A percentile compares a stretch with the other conserved stretches of the same genome.
Evolutionary conservation across 2,797 vertebrate species (phyloP).

Genomic region (Stomatorhinus walkeri): DNA sequence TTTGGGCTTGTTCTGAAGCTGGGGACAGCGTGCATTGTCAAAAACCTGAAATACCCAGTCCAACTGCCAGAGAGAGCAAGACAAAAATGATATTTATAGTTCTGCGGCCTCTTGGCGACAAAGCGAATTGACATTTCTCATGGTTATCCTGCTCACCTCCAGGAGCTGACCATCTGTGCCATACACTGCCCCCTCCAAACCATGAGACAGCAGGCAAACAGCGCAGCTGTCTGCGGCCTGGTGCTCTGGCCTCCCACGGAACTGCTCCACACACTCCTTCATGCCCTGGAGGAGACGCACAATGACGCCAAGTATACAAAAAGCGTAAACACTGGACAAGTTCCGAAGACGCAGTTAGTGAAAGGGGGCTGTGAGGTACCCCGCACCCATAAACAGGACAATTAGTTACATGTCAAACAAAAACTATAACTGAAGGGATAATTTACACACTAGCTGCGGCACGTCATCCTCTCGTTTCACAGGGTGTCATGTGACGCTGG

Average conservation of each 20-base stretch:
- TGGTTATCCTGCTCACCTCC: constrained; percentile 59
- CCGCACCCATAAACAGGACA: background rate
- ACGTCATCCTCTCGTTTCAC: background rate
- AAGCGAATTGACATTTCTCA: background rate
- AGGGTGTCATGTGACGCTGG: background rate
- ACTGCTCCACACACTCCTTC: constrained; percentile 67
- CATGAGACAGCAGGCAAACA: constrained; percentile 87
- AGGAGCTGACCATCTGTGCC: constrained; percentile 82
- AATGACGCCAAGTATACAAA: background rate
- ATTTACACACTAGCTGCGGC: background rate
- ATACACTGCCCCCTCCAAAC: constrained; percentile 84
- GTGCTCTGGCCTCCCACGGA: constrained; percentile 64
- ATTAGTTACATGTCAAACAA: background rate
- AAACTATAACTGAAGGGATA: background rate
- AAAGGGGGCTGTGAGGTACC: background rate
- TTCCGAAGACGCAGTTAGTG: background rate
- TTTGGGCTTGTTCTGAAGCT: constrained; percentile 96
- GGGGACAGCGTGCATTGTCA: constrained; percentile 84
- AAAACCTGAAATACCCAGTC: constrained; percentile 85
- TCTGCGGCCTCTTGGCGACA: background rate
- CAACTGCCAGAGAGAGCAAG: constrained; percentile 60
- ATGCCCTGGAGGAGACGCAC: constrained; percentile 63
- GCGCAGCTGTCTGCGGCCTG: constrained; percentile 70
- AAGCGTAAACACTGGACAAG: background rate
- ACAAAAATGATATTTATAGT: background rate